These are phyloP conservation scores for Leptopterna dolabrata DNA, from an alignment of 2,888 invertebrate genomes.

Conservation along the genomic window DNA sequence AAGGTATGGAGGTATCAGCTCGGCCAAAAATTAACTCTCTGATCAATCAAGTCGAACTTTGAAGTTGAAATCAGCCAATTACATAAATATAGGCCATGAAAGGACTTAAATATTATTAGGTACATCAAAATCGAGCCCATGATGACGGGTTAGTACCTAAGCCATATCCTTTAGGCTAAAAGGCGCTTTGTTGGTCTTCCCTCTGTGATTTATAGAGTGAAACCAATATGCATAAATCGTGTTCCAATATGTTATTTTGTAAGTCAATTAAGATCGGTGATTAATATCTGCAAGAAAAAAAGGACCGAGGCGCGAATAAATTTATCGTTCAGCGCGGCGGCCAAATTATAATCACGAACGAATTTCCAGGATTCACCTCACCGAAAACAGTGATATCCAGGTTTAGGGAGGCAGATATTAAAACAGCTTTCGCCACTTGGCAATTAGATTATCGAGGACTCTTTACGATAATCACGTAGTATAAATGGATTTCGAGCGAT, in stretches of 20 bases:
- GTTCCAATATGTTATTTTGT: conserved; percentile 28
- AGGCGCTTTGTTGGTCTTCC: neutral
- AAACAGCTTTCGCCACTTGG: too few relatives aligned
- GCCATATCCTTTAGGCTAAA: neutral
- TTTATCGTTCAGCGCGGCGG: neutral
- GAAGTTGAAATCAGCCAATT: too few relatives aligned
- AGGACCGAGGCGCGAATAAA: conserved; percentile 4
- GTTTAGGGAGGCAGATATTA: neutral
- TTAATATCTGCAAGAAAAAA: conserved; percentile 27
- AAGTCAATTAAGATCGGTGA: conserved; percentile 24
- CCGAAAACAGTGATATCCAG: neutral
- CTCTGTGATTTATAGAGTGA: neutral
- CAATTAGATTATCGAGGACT: too few relatives aligned
- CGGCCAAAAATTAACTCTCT: too few relatives aligned
- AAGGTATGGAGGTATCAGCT: too few relatives aligned
- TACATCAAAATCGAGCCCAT: too few relatives aligned
- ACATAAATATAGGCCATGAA: too few relatives aligned
- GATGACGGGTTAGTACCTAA: too few relatives aligned
- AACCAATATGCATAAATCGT: conserved; percentile 18
- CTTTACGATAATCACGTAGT: too few relatives aligned
- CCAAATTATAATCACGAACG: neutral
- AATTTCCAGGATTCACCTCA: neutral
- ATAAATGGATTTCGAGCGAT: too few relatives aligned
- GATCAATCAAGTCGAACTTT: too few relatives aligned
- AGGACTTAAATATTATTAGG: too few relatives aligned